Evolutionary conservation across 37 sponge, comb jelly and placozoan genomes (phyloP), one percentile per base, ranked within the genome.

Genomic region (Hexactinellida sp.): DNA sequence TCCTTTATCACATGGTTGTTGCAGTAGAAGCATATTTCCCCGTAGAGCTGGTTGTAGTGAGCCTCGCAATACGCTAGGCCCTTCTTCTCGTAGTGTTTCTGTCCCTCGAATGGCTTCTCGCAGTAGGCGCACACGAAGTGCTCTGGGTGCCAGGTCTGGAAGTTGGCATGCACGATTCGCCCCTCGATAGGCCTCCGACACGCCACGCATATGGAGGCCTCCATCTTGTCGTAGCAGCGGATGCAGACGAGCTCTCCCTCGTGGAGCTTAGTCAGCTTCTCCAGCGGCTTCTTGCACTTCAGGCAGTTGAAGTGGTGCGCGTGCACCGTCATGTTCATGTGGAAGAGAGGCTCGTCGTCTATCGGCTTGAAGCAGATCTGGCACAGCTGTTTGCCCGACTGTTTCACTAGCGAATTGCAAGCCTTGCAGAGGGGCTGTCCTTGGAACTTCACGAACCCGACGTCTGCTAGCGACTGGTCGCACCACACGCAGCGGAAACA

Each of bases 71-170:
- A 98, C 21, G 99, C 99, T 54, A 91, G 84, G 1, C 94, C 94
- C 39, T 94, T 94, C 88, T 91, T 91, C 88, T 98, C 99, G 86
- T 88, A 98, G 86, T 95, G 97, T 0, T 92, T 71, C 7, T 95
- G 89, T 36, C 99, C 99, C 28, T 95, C 96, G 87, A 98, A 98
- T 38, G 96, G 90, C 38, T 91, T 91, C 88, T 98, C 99, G 86
- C 99, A 98, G 54, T 96, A 90, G 5, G 93, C 90, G 85, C 99
- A 98, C 83, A 94, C 99, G 92, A 98, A 98, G 63, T 98, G 99
- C 94, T 94, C 94, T 28, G 96, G 93, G 82, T 97, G 98, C 94
- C 96, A 96, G 3, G 90, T 94, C 85, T 92, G 92, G 0, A 87
- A 89, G 36, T 93, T 51, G 10, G 93, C 97, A 89, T 94, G 94